Evolutionary conservation across 2,888 invertebrate species (phyloP).

Genomic region (Papilio elwesi): DNA sequence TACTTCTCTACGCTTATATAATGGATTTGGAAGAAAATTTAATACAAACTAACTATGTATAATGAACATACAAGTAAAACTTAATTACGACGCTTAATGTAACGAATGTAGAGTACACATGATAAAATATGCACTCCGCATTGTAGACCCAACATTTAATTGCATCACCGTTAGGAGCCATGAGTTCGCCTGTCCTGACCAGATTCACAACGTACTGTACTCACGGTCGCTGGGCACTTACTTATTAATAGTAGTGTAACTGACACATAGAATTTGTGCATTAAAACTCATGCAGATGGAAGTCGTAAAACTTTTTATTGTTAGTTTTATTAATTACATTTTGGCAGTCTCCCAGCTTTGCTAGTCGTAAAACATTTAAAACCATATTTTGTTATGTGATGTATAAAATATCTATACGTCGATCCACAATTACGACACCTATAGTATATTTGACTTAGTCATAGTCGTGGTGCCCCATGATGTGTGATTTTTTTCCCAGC

Average conservation of each 20-base stretch:
- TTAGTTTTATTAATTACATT: no score
- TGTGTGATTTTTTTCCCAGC: neutral
- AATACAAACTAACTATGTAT: no score
- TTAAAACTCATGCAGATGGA: no score
- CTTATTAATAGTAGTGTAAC: conserved; percentile 4
- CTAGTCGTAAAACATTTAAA: no score
- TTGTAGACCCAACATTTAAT: conserved; percentile 12
- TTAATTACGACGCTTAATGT: neutral
- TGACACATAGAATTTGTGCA: neutral
- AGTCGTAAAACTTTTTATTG: no score
- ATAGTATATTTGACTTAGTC: no score
- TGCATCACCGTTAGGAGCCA: conserved; percentile 9
- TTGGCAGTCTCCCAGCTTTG: no score
- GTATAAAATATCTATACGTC: no score
- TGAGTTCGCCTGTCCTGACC: conserved; percentile 9
- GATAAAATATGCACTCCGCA: neutral
- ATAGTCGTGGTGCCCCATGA: no score
- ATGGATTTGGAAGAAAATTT: neutral
- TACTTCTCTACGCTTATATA: conserved; percentile 3
- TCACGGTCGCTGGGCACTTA: neutral
- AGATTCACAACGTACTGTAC: neutral
- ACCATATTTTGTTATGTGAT: no score
- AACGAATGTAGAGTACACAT: neutral
- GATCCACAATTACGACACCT: no score
- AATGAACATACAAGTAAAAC: no score